Base-by-base conservation (phyloP, 2,888 invertebrate genomes). In the Melinaea menophilus region DNA sequence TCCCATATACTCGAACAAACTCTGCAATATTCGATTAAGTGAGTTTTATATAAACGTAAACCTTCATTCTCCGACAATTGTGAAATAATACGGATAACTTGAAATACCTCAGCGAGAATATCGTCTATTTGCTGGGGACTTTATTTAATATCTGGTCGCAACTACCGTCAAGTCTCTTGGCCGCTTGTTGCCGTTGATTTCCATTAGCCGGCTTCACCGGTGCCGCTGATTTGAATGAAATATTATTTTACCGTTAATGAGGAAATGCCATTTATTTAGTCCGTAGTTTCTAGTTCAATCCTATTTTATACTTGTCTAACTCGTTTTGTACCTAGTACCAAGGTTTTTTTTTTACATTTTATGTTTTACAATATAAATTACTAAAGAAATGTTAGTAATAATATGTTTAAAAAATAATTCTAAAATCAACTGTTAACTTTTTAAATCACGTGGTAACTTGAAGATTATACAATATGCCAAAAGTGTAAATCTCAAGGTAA, bases 111-210 rank as follows among this genome's bases (percentile, higher is more conserved):
- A 62, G 59, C 33, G 54, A 59, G 56, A 63, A 55, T 55, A 46
- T 51, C 37, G 37, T 41, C 37, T 34, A 45, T 66, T 66, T 45
- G 47, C 48, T 59, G 55, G 54, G 58, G 47, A 61, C 33, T 58
- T 56, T 61, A 59, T 66, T 63, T 56, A 54, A 63, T 59, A 60
- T 59, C 58, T 56, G 64, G 35, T 59, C 57, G 59, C 47, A 58
- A 56, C 45, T 60, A 61, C 59, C 55, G 59, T 46, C 54, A 64
- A 66, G 63, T 61, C 58, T 58, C 63, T 58, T 51, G 55, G 62
- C 54, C 41, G 64, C 58, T 62, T 67, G 64, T 58, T 64, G 62
- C 58, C 56, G 56, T 58, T 60, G 60, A 67, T 67, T 64, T 64
- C 55, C 55, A 46, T 67, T 63, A 66, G 56, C 58, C 48, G 58